These are phyloP conservation scores for Hyphantria cunea DNA, from an alignment of 1,140 invertebrate genomes.

Conservation along the genomic window DNA sequence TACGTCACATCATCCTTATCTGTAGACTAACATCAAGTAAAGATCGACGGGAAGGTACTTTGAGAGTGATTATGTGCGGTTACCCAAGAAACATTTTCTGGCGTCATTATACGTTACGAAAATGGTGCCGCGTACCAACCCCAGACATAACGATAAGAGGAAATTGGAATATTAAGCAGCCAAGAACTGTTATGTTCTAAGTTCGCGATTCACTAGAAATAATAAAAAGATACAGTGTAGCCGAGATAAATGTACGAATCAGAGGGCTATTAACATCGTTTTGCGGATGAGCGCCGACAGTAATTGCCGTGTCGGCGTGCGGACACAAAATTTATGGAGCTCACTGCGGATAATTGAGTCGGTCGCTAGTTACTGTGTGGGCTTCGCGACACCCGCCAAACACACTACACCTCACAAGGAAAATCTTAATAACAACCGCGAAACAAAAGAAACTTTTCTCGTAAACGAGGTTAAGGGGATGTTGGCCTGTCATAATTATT, in stretches of 20 bases:
- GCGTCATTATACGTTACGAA: no score
- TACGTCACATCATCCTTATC: slow-evolving; percentile 27
- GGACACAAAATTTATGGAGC: slow-evolving; percentile 71
- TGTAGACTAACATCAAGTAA: slow-evolving; percentile 25
- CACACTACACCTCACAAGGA: slow-evolving; percentile 19
- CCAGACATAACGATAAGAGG: slow-evolving; percentile 28
- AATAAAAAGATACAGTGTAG: slow-evolving; percentile 47
- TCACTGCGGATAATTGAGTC: slow-evolving; percentile 63
- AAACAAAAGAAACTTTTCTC: slow-evolving; percentile 4
- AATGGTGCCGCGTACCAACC: no score
- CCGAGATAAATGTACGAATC: slow-evolving; percentile 60
- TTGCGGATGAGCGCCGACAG: slow-evolving; percentile 75
- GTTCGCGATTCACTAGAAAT: slow-evolving; percentile 42
- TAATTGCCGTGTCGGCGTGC: slow-evolving; percentile 74
- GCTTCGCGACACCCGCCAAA: slow-evolving; percentile 42
- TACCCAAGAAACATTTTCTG: slow-evolving; percentile 24
- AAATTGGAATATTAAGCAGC: slow-evolving; percentile 21
- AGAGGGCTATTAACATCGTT: slow-evolving; percentile 74
- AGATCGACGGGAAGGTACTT: slow-evolving; percentile 23
- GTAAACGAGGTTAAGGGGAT: not conserved
- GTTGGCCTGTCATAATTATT: not conserved
- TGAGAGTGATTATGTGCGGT: slow-evolving; percentile 26
- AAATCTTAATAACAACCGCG: slow-evolving; percentile 17
- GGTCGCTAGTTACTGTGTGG: slow-evolving; percentile 44
- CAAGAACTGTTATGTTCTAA: slow-evolving; percentile 22